Conservation (phyloP, 2,113 vertebrate species). For the Psophia crepitans region DNA sequence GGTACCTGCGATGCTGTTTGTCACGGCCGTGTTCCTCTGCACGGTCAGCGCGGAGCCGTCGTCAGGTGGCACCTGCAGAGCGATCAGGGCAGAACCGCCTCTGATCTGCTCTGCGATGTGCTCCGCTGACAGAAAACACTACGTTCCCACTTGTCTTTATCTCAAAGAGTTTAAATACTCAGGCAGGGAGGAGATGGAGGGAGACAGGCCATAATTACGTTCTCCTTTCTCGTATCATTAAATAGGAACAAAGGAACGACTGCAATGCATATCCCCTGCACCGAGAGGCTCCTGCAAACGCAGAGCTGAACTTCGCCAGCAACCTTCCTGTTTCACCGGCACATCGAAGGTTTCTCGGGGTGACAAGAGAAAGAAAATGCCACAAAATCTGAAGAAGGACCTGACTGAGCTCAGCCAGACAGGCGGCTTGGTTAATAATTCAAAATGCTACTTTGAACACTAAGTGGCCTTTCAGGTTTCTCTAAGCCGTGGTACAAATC, state of each 20-base stretch:
- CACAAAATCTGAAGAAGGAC: neutral
- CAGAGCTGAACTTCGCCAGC: neutral
- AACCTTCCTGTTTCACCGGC: neutral
- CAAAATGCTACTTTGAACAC: neutral
- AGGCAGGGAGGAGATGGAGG: neutral
- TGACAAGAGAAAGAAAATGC: neutral
- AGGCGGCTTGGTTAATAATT: neutral
- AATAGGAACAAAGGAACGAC: conserved; percentile 21
- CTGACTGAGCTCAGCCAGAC: neutral
- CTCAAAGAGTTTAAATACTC: neutral
- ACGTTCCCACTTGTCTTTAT: neutral
- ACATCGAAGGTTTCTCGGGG: neutral
- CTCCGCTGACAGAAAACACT: neutral
- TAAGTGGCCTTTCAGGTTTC: neutral
- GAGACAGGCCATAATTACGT: conserved; percentile 29
- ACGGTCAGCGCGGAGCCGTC: neutral
- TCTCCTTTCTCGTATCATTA: conserved; percentile 7
- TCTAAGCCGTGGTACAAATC: neutral
- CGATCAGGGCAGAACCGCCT: neutral
- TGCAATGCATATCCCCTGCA: neutral
- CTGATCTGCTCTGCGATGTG: neutral
- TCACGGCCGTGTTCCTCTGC: neutral
- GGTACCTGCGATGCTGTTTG: neutral
- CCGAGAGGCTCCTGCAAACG: neutral
- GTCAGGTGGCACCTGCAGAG: neutral